A percentile compares a stretch with the other conserved stretches of the same genome.
phyloP scores from a whole-genome alignment of 2,888 invertebrate genomes.

The Oasisia sp. region DNA sequence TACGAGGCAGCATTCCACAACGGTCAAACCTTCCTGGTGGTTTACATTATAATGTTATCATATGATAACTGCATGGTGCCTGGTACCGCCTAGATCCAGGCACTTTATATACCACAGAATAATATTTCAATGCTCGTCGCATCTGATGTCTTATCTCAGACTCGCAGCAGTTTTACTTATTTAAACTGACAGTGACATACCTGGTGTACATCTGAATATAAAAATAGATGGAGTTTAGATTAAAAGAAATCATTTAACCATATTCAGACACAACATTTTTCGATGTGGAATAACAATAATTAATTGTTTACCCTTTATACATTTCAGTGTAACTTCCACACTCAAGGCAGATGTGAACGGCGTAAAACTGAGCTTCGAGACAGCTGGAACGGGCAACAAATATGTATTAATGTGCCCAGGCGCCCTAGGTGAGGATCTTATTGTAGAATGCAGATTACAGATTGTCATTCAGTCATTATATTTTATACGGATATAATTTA shows the following conservation, averaged over 20 bases:
- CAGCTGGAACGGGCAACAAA: slow-evolving; percentile 72
- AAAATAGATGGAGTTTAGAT: neutral
- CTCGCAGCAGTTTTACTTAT: no score
- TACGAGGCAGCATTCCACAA: no score
- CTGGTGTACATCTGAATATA: neutral
- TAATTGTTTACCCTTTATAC: neutral
- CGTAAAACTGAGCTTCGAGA: neutral
- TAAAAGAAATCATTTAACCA: neutral
- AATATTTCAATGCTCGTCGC: no score
- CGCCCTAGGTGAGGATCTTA: slow-evolving; percentile 72
- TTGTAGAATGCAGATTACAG: neutral
- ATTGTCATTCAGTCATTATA: neutral
- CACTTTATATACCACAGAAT: no score
- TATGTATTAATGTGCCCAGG: slow-evolving; percentile 81
- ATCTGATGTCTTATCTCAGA: no score
- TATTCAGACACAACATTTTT: neutral
- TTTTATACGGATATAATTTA: no score
- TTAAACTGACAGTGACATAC: no score
- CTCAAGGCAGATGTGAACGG: neutral
- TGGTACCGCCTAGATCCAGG: no score
- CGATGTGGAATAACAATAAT: neutral
- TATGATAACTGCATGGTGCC: no score
- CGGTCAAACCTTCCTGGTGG: no score
- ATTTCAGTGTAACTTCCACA: neutral
- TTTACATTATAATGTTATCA: no score